Evolutionary conservation across 2,113 vertebrate species (phyloP), one percentile per base, ranked within the genome.

Genomic region (Eretmodus cyanostictus): DNA sequence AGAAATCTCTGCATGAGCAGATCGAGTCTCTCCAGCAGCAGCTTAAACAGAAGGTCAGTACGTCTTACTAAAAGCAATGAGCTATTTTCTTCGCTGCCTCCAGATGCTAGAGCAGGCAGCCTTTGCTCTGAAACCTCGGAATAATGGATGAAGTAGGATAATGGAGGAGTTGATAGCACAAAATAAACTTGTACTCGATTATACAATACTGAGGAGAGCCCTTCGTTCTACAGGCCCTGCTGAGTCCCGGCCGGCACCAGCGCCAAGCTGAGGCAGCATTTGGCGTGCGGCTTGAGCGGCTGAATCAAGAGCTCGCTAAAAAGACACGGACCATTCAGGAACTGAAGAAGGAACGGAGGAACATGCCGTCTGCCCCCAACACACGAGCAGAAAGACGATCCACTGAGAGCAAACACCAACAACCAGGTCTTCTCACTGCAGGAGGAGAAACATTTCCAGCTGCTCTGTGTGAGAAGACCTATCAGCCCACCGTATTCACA

Each of bases 281-380:
- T 24, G 96, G 97, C 22, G 89, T 94, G 16, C 97, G 93, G 45
- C 86, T 99, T 11, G 94, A 96, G 31, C 96, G 97, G 59, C 94
- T 99, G 42, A 98, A 96, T 78, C 96, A 97, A 71, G 98, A 99
- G 61, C 93, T 98, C 19, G 86, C 94, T 4, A 82, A 93, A 4
- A 99, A 98, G 94, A 97, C 93, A 1, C 96, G 91, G 87, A 97
- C 96, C 86, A 95, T 98, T 85, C 97, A 98, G 89, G 97, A 98
- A 59, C 97, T 98, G 91, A 98, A 99, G 84, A 97, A 92, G 89
- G 98, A 99, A 91, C 96, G 97, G 73, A 97, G 95, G 91, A 63
- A 45, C 84, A 96, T 98, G 96, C 92, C 98, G 6, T 97, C 95
- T 2, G 89, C 84, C 17, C 91, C 93, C n/a, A n/a, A 17, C 83